These are phyloP conservation scores for Xiphophorus hellerii DNA, from an alignment of 2,113 vertebrate species.

Conservation along the genomic window DNA sequence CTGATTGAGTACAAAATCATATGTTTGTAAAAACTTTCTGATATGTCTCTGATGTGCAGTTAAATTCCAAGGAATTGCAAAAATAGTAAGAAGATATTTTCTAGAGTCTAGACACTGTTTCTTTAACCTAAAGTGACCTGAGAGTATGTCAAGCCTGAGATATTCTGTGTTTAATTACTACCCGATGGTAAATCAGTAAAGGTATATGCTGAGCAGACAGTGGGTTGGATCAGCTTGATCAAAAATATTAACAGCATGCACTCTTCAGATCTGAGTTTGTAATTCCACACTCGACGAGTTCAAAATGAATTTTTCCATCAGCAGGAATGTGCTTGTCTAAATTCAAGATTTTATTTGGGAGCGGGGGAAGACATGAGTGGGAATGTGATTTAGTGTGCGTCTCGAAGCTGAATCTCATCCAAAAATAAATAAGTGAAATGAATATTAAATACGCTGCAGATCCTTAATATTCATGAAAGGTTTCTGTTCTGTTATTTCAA, in stretches of 20 bases:
- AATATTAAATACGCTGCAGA: background rate
- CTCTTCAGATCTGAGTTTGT: constrained; percentile 35
- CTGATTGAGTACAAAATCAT: constrained; percentile 56
- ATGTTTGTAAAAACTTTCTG: constrained; percentile 44
- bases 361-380: constrained; percentile 1
- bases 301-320: constrained; percentile 27
- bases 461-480: constrained; percentile 21
- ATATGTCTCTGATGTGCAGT: constrained; percentile 41
- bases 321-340: constrained; percentile 15
- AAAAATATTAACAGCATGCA: constrained; percentile 45
- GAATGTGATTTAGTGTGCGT: background rate
- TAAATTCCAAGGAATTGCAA: constrained; percentile 49
- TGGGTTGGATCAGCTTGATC: constrained; percentile 45
- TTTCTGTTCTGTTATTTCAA: constrained; percentile 11
- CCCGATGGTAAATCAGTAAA: constrained; percentile 46
- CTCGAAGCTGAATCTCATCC: constrained; percentile 11
- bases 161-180: constrained; percentile 37
- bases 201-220: constrained; percentile 49
- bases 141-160: constrained; percentile 30
- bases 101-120: constrained; percentile 57
- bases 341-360: background rate
- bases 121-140: constrained; percentile 52
- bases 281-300: constrained; percentile 24
- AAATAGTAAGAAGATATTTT: constrained; percentile 57
- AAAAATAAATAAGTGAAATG: background rate